Percentiles rank a stretch among this genome's conserved stretches.
These are phyloP conservation scores for Pasiphila rectangulata DNA, from an alignment of 2,888 invertebrate species.

Conservation along the genomic window DNA sequence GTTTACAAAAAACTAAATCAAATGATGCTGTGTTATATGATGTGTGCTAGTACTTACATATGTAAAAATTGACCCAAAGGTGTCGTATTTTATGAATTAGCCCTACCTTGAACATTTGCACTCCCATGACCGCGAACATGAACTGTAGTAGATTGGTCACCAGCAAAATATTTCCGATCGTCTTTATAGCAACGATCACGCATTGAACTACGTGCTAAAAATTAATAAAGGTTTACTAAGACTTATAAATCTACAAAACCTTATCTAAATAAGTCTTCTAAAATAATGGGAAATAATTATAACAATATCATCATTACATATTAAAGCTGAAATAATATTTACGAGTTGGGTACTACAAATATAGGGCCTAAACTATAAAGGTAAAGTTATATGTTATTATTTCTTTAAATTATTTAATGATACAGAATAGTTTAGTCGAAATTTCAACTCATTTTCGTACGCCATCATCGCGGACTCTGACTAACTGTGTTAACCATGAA, in stretches of 20 bases:
- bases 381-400: too few relatives aligned
- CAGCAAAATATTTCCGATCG: slow-evolving; percentile 99
- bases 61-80: slow-evolving; percentile 69
- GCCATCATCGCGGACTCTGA: too few relatives aligned
- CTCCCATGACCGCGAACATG: slow-evolving; percentile 99
- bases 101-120: slow-evolving; percentile 99
- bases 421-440: too few relatives aligned
- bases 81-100: slow-evolving; percentile 51
- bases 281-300: too few relatives aligned
- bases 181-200: slow-evolving; percentile 99
- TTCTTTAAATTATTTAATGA: too few relatives aligned
- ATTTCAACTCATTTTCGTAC: too few relatives aligned
- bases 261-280: too few relatives aligned
- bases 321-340: too few relatives aligned
- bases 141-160: slow-evolving; percentile 99
- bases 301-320: too few relatives aligned
- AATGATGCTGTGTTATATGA: slow-evolving; percentile 42
- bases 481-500: too few relatives aligned
- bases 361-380: too few relatives aligned
- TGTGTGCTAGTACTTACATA: slow-evolving; percentile 17
- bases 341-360: too few relatives aligned
- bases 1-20: slow-evolving; percentile 64
- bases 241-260: background rate
- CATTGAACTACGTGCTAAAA: slow-evolving; percentile 99
- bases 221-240: slow-evolving; percentile 41